Conservation (phyloP, 2,888 invertebrate species). For the Spatulosminthurus flaviceps region DNA sequence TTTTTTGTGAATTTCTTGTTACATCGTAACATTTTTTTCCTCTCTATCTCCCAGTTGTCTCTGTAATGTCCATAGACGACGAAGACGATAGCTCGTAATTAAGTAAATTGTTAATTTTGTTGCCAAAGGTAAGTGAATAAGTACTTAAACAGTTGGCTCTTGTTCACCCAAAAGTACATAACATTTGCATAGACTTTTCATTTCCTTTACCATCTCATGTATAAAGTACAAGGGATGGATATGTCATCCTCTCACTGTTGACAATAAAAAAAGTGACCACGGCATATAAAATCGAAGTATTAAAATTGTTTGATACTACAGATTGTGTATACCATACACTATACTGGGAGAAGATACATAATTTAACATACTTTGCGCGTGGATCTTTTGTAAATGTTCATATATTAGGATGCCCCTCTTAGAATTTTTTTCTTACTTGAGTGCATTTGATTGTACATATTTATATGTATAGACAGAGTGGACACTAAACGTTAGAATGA, state of each 20-base stretch:
- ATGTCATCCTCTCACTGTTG: neutral
- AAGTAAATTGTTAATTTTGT: slow-evolving; percentile 9
- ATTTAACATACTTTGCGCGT: too few species aligned
- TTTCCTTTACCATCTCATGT: neutral
- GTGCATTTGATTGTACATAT: too few species aligned
- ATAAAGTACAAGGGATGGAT: too few species aligned
- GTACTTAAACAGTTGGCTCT: neutral
- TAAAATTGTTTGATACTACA: neutral
- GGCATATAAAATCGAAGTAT: slow-evolving; percentile 8
- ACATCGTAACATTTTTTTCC: neutral
- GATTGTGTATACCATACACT: neutral
- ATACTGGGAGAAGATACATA: too few species aligned
- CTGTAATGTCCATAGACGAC: too few species aligned
- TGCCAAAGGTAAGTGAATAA: slow-evolving; percentile 18
- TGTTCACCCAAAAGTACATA: neutral
- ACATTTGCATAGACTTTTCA: slow-evolving; percentile 6
- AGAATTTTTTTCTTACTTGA: neutral
- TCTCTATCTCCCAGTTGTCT: too few species aligned
- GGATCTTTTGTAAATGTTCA: neutral
- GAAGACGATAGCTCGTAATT: neutral
- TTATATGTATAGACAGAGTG: neutral
- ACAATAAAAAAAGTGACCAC: slow-evolving; percentile 5
- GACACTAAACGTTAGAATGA: neutral
- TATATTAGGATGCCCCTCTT: neutral
- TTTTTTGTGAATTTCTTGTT: slow-evolving; percentile 9